Percentiles rank a stretch among this genome's conserved stretches.
Conservation (phyloP, 2,113 vertebrate genomes). For the Semicossyphus pulcher region DNA sequence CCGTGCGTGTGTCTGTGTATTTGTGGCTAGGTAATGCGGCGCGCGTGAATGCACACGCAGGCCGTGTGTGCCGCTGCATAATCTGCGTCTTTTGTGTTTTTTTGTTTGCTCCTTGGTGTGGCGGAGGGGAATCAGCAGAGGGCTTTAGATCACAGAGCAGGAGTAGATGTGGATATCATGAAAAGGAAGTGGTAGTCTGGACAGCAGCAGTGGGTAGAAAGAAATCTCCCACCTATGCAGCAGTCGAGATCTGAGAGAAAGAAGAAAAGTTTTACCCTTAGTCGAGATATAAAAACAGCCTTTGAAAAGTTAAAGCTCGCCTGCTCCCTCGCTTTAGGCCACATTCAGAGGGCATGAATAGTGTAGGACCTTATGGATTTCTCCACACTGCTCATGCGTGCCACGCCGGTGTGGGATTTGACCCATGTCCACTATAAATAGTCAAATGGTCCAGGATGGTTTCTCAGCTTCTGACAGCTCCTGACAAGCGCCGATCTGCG, state of each 20-base stretch:
- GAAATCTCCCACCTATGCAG: slow-evolving; percentile 30
- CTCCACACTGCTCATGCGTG: slow-evolving; percentile 49
- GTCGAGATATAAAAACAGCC: slow-evolving; percentile 30
- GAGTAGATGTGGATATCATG: slow-evolving; percentile 32
- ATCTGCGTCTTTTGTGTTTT: slow-evolving; percentile 21
- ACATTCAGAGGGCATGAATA: slow-evolving; percentile 64
- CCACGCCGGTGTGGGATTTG: slow-evolving; percentile 54
- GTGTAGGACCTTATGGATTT: slow-evolving; percentile 66
- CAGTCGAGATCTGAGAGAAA: slow-evolving; percentile 41
- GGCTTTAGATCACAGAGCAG: slow-evolving; percentile 58
- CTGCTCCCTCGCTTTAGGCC: slow-evolving; percentile 41
- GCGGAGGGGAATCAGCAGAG: slow-evolving; percentile 39
- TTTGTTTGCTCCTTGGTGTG: slow-evolving; percentile 46
- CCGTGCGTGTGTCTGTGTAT: slow-evolving; percentile 28
- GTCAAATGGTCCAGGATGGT: slow-evolving; percentile 59
- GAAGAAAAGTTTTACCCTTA: slow-evolving; percentile 32
- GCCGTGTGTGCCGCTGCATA: slow-evolving; percentile 13
- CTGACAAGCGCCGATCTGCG: slow-evolving; percentile 34
- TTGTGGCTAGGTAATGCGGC: slow-evolving; percentile 36
- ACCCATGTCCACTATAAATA: slow-evolving; percentile 67
- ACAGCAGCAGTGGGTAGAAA: slow-evolving; percentile 13
- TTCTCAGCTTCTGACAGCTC: slow-evolving; percentile 51
- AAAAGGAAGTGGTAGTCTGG: slow-evolving; percentile 28
- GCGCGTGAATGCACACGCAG: too few relatives aligned
- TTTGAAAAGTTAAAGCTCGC: slow-evolving; percentile 63